Evolutionary conservation across 2,888 invertebrate genomes (phyloP).

Genomic region (Punctoribates punctum): DNA sequence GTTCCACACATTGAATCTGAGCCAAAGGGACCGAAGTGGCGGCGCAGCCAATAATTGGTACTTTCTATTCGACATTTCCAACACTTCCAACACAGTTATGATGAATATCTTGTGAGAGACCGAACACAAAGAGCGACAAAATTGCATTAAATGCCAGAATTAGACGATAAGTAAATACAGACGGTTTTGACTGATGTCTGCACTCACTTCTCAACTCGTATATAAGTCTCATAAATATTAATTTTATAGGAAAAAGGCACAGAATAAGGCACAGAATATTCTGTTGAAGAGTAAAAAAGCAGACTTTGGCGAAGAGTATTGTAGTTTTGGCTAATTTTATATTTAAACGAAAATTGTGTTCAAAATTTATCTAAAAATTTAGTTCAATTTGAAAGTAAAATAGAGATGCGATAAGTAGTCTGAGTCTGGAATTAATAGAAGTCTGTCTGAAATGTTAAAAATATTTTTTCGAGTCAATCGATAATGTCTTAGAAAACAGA

Average conservation of each 20-base stretch:
- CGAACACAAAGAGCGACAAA: not conserved
- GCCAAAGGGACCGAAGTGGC: not conserved
- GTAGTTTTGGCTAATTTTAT: not conserved
- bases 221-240: not conserved
- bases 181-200: not conserved
- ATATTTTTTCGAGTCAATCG: not conserved
- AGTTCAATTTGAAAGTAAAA: not conserved
- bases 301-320: not conserved
- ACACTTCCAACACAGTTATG: not conserved
- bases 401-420: constrained; percentile 1
- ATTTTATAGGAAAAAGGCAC: not conserved
- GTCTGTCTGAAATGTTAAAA: not conserved
- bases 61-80: not conserved
- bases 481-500: not conserved
- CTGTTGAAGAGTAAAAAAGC: no score
- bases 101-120: not conserved
- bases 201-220: not conserved
- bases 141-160: not conserved
- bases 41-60: not conserved
- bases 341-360: not conserved
- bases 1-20: not conserved
- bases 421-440: not conserved
- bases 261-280: no score
- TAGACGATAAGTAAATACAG: not conserved
- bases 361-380: not conserved